Base-by-base conservation (phyloP, 92 coral and sea anemone species). In the Heteractis magnifica region DNA sequence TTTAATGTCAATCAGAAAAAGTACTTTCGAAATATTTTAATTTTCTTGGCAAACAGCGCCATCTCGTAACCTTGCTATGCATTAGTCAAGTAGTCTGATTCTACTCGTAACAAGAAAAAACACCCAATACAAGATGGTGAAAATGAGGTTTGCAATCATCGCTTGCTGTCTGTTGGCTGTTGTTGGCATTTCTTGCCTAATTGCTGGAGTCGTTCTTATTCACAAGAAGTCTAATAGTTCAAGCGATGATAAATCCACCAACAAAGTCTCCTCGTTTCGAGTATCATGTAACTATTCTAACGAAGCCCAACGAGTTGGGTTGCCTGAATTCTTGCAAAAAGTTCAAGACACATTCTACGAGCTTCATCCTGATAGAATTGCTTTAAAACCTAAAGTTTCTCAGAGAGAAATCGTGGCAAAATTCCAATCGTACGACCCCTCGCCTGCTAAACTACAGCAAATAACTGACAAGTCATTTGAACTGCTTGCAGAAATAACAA, bases 341-440 rank as follows among this genome's bases (percentile, higher is more conserved):
- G 96, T 92, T 0, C 92, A 87, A 50, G 81, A 90, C 68, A 77
- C 81, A 12, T 84, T 86, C 8, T 92, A 80, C 60, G 88, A 90
- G 8, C 62, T 85, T 26, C 84, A 90, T 34, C 93, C 92, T 12
- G 77, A 90, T 51, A 52, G 62, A 53, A 87, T 90, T 15, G 73
- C 86, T 9, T 7, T 9, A 4, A 90, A 92, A 58, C 90, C 95
- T 1, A 52, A 76, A 76, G 87, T 87, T 34, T 83, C 78, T 13
- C 65, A 48, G 18, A n/a, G 19, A 5, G 88, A 92, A 20, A 64
- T 90, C 12, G 62, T 50, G 18, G 52, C 62, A 51, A 85, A 89
- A 14, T 94, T 78, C 84, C 79, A 75, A 18, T 81, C 92, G 6
- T 94, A 89, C 75, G 88, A 94, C 64, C 98, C 98, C 5, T 87